Conservation (phyloP, 2,888 invertebrate species). For the Charanyca ferruginea region DNA sequence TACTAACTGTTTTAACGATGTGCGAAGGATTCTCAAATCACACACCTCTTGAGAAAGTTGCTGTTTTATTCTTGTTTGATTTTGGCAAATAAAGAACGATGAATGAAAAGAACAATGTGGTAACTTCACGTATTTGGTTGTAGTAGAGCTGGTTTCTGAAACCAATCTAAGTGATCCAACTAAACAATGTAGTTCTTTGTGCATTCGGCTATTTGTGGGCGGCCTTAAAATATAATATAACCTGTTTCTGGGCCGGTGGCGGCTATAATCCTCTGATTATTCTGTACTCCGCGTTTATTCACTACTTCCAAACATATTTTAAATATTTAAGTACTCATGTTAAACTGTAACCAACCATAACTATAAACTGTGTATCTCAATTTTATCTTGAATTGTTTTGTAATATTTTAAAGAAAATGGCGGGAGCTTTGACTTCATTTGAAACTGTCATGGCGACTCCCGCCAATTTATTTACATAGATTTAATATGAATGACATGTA, state of each 20-base stretch:
- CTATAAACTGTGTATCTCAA: constrained; percentile 14
- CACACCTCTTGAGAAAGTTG: constrained; percentile 13
- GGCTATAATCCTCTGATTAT: constrained; percentile 19
- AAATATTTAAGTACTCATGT: constrained; percentile 24
- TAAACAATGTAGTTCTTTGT: not conserved
- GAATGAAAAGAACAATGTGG: too few relatives aligned
- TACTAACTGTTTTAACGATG: not conserved
- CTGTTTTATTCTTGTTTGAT: not conserved
- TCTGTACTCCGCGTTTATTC: constrained; percentile 39
- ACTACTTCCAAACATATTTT: constrained; percentile 30
- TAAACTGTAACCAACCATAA: constrained; percentile 19
- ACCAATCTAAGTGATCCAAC: not conserved
- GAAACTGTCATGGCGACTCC: constrained; percentile 34
- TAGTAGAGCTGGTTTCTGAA: too few relatives aligned
- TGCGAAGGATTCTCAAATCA: not conserved
- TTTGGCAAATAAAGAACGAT: not conserved
- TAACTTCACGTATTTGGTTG: too few relatives aligned
- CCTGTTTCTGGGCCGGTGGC: not conserved
- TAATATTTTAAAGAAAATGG: constrained; percentile 30
- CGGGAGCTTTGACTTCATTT: constrained; percentile 27
- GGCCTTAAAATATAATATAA: not conserved
- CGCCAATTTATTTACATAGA: constrained; percentile 55
- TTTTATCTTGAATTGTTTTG: constrained; percentile 10
- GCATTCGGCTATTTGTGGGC: not conserved
- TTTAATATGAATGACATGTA: constrained; percentile 30